Base-by-base conservation (phyloP, 2,113 vertebrate genomes). In the Sinocyclocheilus anshuiensis region DNA sequence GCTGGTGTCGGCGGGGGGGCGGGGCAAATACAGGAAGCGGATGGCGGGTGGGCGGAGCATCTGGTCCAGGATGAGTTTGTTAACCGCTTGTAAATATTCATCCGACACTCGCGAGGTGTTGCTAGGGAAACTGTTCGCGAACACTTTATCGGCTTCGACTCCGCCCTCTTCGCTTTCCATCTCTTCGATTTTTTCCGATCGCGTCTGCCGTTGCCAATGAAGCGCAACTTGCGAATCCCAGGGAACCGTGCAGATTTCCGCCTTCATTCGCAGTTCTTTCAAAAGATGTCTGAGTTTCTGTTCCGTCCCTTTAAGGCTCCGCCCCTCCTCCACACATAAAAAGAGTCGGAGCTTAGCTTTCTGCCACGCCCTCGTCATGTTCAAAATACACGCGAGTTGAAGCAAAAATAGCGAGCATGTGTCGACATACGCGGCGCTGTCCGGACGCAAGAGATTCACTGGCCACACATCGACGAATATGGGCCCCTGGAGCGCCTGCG, bases 341-440 rank as follows among this genome's bases (percentile, higher is more conserved):
- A 97, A 97, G 87, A 98, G 95, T 45, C 96, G 96, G 50, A 98
- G 93, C 10, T 74, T 92, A 1, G 96, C 95, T 4, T 93, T 94
- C 67, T 95, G 95, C 97, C 97, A 98, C 10, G 94, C 89, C 39
- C 95, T 93, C 0, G 96, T 94, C 97, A 97, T 98, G 93, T 95
- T 97, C 57, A 98, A 95, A 86, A 98, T 95, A 0, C 96, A 97
- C 0, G 96, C 97, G 82, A 97, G 95, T 91, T 98, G 97, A n/a
- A 98, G 94, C 79, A 97, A 93, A 92, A 98, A 97, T 16, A 98
- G 94, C 33, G 96, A 97, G 94, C 96, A 96, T 42, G 97, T 97
- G 83, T 97, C 96, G 0, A 97, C 97, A 0, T 98, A 97, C 90
- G 94, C 95, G 29, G 93, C 92, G 33, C 96, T 97, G 93, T 98